Percentiles rank a stretch among this genome's conserved stretches.
These are phyloP conservation scores for Tapirus terrestris DNA, from an alignment of 2,113 vertebrate species.

Conservation along the genomic window DNA sequence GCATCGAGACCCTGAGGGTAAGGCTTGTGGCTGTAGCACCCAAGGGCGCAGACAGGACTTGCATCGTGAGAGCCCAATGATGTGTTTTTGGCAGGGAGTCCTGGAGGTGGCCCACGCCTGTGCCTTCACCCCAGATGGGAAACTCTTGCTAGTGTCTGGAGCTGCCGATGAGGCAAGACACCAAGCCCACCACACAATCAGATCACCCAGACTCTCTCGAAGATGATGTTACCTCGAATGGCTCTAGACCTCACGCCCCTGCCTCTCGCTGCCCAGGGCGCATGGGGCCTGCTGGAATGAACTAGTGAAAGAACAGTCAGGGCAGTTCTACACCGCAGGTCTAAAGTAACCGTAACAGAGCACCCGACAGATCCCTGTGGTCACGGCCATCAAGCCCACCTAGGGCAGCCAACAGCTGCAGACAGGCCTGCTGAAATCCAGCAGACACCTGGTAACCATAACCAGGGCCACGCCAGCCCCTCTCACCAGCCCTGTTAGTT, in stretches of 20 bases:
- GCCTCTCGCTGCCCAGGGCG: neutral
- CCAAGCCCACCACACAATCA: neutral
- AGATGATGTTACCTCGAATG: fast-evolving
- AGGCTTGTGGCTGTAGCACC: neutral
- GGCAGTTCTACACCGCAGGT: neutral
- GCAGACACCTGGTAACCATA: neutral
- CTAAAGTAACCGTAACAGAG: neutral
- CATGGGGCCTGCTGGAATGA: neutral
- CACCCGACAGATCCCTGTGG: neutral
- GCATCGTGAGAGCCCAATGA: fast-evolving
- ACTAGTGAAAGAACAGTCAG: neutral
- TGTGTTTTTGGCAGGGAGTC: neutral
- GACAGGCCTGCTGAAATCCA: neutral
- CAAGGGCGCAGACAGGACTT: fast-evolving
- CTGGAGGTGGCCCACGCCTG: slow-evolving; percentile 46
- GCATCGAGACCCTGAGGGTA: neutral
- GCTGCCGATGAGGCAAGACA: neutral
- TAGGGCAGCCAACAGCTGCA: neutral
- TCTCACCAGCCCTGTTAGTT: neutral
- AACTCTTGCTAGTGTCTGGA: slow-evolving; percentile 61
- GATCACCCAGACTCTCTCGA: no score
- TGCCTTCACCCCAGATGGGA: slow-evolving; percentile 51
- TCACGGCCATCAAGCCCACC: neutral
- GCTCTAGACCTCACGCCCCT: neutral
- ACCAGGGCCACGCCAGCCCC: neutral